Percentiles rank a stretch among this genome's conserved stretches.
phyloP scores from a whole-genome alignment of 2,797 vertebrate species.

The Syngnathus rostellatus region DNA sequence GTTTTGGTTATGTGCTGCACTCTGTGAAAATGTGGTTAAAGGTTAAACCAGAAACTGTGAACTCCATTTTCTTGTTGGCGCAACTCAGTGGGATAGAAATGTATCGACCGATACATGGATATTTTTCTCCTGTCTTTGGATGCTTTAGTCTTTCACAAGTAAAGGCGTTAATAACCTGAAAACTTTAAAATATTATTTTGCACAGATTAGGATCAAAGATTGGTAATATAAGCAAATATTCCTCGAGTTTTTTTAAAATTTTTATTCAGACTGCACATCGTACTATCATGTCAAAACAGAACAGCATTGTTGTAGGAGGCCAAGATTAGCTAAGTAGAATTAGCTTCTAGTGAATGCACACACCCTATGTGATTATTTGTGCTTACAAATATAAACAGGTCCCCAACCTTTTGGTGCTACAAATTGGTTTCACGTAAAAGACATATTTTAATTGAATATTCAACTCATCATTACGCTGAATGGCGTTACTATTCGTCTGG shows the following conservation, averaged over 20 bases:
- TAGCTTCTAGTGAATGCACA: no score
- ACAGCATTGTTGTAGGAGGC: neutral
- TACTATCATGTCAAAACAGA: neutral
- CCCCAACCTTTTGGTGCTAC: no score
- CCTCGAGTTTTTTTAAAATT: no score
- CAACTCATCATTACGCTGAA: no score
- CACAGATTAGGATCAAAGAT: neutral
- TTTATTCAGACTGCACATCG: no score
- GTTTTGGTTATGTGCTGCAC: neutral
- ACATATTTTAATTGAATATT: no score
- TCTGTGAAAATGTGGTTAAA: slow-evolving; percentile 2
- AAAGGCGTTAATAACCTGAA: neutral
- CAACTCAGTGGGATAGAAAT: neutral
- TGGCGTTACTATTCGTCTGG: no score
- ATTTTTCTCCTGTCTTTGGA: neutral
- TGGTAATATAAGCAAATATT: neutral
- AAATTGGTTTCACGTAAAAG: no score
- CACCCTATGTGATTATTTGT: no score
- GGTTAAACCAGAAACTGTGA: slow-evolving; percentile 3
- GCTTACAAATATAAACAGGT: no score
- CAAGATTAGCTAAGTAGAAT: no score
- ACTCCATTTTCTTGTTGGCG: neutral
- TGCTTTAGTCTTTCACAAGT: neutral
- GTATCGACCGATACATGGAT: neutral
- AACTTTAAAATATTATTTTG: neutral